Evolutionary conservation across 2,888 invertebrate species (phyloP).

Genomic region (Oscheius sp.): DNA sequence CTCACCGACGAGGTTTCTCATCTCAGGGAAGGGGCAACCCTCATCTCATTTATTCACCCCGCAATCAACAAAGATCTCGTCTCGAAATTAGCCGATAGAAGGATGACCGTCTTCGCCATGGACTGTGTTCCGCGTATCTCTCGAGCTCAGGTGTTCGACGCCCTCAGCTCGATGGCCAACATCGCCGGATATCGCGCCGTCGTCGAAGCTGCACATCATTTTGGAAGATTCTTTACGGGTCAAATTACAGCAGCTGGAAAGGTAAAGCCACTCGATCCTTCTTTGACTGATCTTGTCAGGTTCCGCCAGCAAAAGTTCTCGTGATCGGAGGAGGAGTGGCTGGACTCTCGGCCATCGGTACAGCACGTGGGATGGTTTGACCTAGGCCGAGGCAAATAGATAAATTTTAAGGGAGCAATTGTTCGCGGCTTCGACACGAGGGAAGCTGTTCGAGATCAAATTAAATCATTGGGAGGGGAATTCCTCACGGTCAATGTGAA

Average conservation of each 20-base stretch:
- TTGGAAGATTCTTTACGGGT: slow-evolving; percentile 89
- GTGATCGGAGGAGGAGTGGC: slow-evolving; percentile 91
- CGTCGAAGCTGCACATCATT: slow-evolving; percentile 88
- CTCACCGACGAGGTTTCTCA: slow-evolving; percentile 80
- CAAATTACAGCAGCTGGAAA: slow-evolving; percentile 88
- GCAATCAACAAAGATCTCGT: slow-evolving; percentile 83
- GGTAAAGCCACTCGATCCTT: slow-evolving; percentile 13
- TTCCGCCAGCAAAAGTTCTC: slow-evolving; percentile 88
- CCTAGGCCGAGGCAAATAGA: not conserved
- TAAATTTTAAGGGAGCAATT: slow-evolving; percentile 80
- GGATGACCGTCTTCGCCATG: slow-evolving; percentile 87
- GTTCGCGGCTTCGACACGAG: slow-evolving; percentile 89
- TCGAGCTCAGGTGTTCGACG: slow-evolving; percentile 90
- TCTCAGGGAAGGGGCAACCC: slow-evolving; percentile 81
- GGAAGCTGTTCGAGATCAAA: slow-evolving; percentile 85
- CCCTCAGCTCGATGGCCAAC: slow-evolving; percentile 90
- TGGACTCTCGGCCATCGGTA: slow-evolving; percentile 86
- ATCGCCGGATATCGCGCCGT: slow-evolving; percentile 86
- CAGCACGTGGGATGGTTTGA: slow-evolving; percentile 82
- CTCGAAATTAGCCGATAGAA: slow-evolving; percentile 80
- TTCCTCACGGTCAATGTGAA: slow-evolving; percentile 79
- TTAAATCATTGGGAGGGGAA: slow-evolving; percentile 88
- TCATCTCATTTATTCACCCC: slow-evolving; percentile 87
- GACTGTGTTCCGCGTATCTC: slow-evolving; percentile 89
- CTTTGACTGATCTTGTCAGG: slow-evolving; percentile 72